phyloP scores from a whole-genome alignment of 35 echinoderm and acorn worm genomes.

The Lytechinus variegatus region DNA sequence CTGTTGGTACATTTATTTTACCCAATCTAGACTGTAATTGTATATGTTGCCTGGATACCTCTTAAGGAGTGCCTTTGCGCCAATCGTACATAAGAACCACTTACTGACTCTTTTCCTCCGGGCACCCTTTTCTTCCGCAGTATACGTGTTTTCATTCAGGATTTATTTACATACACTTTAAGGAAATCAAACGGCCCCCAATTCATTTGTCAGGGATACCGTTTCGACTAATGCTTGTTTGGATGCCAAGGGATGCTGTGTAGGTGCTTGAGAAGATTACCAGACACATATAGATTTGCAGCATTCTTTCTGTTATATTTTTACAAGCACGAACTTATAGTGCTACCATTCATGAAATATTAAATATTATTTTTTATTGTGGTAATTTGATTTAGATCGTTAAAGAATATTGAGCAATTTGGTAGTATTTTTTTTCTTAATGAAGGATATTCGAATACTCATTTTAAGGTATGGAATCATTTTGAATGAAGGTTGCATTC shows the following conservation, averaged over 20 bases:
- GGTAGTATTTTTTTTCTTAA: too few relatives aligned
- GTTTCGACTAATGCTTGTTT: not conserved
- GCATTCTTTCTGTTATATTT: too few relatives aligned
- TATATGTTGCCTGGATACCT: not conserved
- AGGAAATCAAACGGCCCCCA: not conserved
- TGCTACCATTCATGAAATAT: too few relatives aligned
- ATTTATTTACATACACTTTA: not conserved
- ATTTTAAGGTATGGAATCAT: too few relatives aligned
- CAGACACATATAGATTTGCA: too few relatives aligned
- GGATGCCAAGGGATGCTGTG: not conserved
- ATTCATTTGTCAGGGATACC: not conserved
- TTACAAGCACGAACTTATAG: too few relatives aligned
- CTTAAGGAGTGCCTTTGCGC: not conserved
- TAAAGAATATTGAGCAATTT: too few relatives aligned
- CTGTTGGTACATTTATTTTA: not conserved
- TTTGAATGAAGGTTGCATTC: too few relatives aligned
- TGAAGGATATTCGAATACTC: too few relatives aligned
- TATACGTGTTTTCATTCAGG: conserved; percentile 2
- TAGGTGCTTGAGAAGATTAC: not conserved
- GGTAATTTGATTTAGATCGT: too few relatives aligned
- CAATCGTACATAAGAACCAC: not conserved
- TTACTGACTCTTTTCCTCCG: not conserved
- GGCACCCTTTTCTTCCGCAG: not conserved
- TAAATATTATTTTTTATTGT: too few relatives aligned
- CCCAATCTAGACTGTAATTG: not conserved